A percentile compares a stretch with the other conserved stretches of the same genome.
Conservation (phyloP, 2,888 invertebrate genomes). For the Macaria notata region DNA sequence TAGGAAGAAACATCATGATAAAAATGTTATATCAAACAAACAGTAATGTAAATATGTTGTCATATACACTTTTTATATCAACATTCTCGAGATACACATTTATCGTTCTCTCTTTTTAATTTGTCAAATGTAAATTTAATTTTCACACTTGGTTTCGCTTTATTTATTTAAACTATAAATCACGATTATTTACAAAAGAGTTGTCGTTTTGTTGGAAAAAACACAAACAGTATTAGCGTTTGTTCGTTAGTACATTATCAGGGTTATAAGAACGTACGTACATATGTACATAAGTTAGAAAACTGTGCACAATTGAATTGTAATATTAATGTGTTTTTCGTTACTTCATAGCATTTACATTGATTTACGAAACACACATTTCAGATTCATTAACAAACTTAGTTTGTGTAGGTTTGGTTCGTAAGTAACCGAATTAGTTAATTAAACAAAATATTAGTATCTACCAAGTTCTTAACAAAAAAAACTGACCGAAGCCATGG, state of each 20-base stretch:
- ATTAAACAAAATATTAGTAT: no score
- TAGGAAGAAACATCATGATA: constrained; percentile 2
- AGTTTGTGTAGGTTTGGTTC: no score
- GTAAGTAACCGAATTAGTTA: no score
- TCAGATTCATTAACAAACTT: no score
- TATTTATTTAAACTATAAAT: constrained; percentile 8
- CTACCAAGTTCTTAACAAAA: no score
- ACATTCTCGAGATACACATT: neutral
- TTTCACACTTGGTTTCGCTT: constrained; percentile 4
- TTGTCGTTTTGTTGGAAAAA: neutral
- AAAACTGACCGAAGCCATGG: no score
- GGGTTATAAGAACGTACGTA: no score
- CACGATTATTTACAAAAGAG: constrained; percentile 5
- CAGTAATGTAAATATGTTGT: constrained; percentile 1
- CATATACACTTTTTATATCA: neutral
- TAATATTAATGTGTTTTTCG: no score
- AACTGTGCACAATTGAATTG: no score
- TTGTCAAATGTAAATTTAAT: constrained; percentile 7
- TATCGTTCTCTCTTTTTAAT: constrained; percentile 2
- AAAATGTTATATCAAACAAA: constrained; percentile 7
- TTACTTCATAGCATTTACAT: no score
- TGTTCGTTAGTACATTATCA: neutral
- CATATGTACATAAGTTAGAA: no score
- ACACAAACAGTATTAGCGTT: neutral
- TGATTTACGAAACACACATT: no score